Conservation (phyloP, 64 coral and sea anemone species). For the Stichodactyla mertensii region DNA sequence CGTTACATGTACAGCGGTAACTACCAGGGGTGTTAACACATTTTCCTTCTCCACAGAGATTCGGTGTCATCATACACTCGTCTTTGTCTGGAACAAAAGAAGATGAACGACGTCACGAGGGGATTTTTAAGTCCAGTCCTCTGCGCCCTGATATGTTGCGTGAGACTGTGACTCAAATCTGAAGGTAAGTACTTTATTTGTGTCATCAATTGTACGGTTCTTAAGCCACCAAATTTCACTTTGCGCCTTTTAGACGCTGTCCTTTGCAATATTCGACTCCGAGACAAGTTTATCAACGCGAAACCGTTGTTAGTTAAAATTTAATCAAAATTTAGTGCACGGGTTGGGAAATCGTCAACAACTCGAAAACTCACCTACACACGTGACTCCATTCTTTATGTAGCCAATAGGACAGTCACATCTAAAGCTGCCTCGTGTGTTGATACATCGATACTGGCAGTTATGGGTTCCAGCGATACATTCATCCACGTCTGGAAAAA, state of each 20-base stretch:
- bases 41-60: conserved; percentile 62
- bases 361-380: conserved; percentile 59
- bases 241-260: too few relatives aligned
- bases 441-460: conserved; percentile 62
- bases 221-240: too few relatives aligned
- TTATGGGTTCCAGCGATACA: conserved; percentile 43
- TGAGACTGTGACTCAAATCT: neutral
- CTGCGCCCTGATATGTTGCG: neutral
- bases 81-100: conserved; percentile 59
- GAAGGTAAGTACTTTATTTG: neutral
- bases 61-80: conserved; percentile 64
- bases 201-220: too few relatives aligned
- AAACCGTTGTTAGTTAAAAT: too few relatives aligned
- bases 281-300: too few relatives aligned
- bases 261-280: too few relatives aligned
- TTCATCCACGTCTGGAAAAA: conserved; percentile 58
- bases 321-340: too few relatives aligned
- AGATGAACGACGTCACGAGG: neutral
- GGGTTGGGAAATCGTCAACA: neutral
- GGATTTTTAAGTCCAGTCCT: neutral
- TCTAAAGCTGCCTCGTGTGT: conserved; percentile 53
- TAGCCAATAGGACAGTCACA: conserved; percentile 72
- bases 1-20: conserved; percentile 68
- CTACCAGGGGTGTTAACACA: conserved; percentile 70
- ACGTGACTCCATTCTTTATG: conserved; percentile 72